Conservation (phyloP, 2,113 vertebrate species). For the Dipodomys spectabilis region DNA sequence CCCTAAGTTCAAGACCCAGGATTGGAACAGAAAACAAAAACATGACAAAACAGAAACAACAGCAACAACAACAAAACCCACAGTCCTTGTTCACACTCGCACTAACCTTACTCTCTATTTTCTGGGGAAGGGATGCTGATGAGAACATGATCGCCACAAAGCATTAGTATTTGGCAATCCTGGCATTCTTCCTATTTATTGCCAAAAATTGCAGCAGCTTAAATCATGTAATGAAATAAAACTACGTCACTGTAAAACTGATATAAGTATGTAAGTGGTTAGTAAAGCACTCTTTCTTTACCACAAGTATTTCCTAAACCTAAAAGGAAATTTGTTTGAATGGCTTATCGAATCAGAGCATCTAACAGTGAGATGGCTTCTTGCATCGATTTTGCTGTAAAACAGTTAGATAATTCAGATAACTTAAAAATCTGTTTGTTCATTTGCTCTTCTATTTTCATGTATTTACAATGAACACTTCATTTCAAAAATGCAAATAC, state of each 20-base stretch:
- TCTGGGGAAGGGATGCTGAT: fast-evolving
- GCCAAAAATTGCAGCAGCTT: background rate
- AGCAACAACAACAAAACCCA: too few species aligned
- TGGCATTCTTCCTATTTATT: background rate
- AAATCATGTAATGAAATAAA: background rate
- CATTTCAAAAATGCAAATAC: conserved; percentile 84
- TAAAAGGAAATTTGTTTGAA: conserved; percentile 48
- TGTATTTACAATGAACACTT: conserved; percentile 64
- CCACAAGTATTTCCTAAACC: background rate
- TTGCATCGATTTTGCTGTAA: conserved; percentile 16
- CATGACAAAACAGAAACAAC: too few species aligned
- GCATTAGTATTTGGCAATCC: background rate
- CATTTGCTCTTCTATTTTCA: conserved; percentile 80
- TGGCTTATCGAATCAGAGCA: conserved; percentile 52
- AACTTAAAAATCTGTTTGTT: conserved; percentile 76
- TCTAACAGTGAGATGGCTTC: conserved; percentile 8
- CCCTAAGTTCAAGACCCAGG: too few species aligned
- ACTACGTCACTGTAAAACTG: conserved; percentile 24
- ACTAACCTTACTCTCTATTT: fast-evolving
- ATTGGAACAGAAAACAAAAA: too few species aligned
- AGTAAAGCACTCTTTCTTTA: conserved; percentile 20
- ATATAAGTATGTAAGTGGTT: conserved; percentile 12
- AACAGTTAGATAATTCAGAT: conserved; percentile 75
- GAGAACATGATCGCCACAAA: background rate
- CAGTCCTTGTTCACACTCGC: too few species aligned